Evolutionary conservation across 1,140 invertebrate species (phyloP).

Genomic region (Parasteatoda tepidariorum): DNA sequence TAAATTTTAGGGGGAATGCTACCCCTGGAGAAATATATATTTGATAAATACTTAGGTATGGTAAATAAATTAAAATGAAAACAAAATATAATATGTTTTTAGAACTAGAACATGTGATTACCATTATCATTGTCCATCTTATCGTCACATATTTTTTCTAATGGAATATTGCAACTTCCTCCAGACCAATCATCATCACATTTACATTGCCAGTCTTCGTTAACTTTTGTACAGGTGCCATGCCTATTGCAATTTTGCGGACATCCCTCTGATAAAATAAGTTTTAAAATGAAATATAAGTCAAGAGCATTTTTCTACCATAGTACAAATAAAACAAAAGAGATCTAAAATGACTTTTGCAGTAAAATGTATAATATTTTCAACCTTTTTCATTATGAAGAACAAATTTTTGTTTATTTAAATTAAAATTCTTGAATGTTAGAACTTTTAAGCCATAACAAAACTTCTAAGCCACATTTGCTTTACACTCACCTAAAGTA

Average conservation of each 20-base stretch:
- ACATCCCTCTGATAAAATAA: constrained; percentile 84
- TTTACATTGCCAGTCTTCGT: constrained; percentile 89
- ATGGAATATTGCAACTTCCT: constrained; percentile 85
- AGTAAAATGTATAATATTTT: no score
- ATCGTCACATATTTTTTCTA: constrained; percentile 94
- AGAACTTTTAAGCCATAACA: no score
- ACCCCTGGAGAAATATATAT: no score
- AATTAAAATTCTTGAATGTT: background rate
- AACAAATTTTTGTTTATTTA: background rate
- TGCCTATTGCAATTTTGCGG: constrained; percentile 91
- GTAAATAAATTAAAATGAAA: no score
- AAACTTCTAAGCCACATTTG: no score
- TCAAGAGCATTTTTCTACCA: no score
- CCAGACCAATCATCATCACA: constrained; percentile 94
- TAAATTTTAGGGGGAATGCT: no score
- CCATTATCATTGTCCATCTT: constrained; percentile 96
- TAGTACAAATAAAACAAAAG: no score
- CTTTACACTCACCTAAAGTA: constrained; percentile 83
- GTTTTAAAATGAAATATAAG: background rate
- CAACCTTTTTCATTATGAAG: no score
- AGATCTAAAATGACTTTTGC: no score
- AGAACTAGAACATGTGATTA: constrained; percentile 68
- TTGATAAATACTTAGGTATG: no score
- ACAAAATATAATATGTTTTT: no score
- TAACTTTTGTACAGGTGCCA: constrained; percentile 83